A percentile compares a stretch with the other conserved stretches of the same genome.
These are phyloP conservation scores for Anastrepha ludens DNA, from an alignment of 1,140 invertebrate genomes.

Conservation along the genomic window DNA sequence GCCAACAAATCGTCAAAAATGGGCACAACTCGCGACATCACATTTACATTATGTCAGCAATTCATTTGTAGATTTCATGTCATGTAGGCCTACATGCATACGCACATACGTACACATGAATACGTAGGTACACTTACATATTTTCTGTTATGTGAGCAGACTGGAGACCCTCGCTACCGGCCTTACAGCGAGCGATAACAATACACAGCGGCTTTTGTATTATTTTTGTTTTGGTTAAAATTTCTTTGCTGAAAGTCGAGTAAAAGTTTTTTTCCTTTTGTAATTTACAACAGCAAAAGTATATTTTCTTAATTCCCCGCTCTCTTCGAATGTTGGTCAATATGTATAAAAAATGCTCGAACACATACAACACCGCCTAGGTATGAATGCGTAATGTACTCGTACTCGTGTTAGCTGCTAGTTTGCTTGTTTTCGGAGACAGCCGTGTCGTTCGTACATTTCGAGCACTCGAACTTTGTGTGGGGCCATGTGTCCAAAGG, in stretches of 20 bases:
- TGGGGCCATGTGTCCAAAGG: constrained; percentile 64
- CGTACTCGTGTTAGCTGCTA: neutral
- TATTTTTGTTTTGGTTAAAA: neutral
- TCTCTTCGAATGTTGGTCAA: neutral
- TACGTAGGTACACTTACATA: neutral
- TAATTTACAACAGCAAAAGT: neutral
- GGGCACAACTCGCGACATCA: constrained; percentile 66
- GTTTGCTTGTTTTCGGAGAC: constrained; percentile 4
- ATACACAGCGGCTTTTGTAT: too few relatives aligned
- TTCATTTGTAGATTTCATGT: neutral
- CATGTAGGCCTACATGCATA: neutral
- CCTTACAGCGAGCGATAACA: too few relatives aligned
- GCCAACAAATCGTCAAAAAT: constrained; percentile 66
- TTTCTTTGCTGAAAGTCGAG: neutral
- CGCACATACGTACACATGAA: neutral
- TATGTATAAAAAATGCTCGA: too few relatives aligned
- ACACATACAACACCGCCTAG: neutral
- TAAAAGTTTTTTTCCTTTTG: neutral
- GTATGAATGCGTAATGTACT: neutral
- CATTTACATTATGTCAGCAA: constrained; percentile 70
- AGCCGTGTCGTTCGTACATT: neutral
- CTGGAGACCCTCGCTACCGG: neutral
- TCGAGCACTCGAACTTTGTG: constrained; percentile 60
- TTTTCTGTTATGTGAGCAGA: too few relatives aligned
- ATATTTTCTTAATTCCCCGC: neutral